Base-by-base conservation (phyloP, 2,888 invertebrate genomes). In the Ichneumoninae sp. region DNA sequence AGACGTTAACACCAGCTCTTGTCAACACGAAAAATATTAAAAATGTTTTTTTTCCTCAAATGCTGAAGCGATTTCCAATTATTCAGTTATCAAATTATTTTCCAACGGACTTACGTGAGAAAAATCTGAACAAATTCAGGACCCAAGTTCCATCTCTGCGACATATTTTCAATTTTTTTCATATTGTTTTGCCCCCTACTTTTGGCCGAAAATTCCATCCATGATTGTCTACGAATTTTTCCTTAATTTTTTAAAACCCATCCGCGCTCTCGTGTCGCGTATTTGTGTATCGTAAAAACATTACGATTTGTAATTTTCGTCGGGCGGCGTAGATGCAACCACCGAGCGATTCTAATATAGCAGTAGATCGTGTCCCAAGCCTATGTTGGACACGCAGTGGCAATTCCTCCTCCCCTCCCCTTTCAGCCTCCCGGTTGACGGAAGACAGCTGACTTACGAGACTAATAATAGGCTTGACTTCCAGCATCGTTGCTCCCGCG, bases 371-470 rank as follows among this genome's bases (percentile, higher is more conserved):
- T 57, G 79, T 68, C 50, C 47, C n/a, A 26, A 47, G 19, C 19
- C 4, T 10, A 70, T 65, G 47, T 52, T 68, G 47, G 74, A 65
- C 70, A 36, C 60, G 76, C 40, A 76, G 70, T 40, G 62, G 40
- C 74, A 40, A 80, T 62, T 84, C 80, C 69, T 33, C 30, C 66
- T 7, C 36, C 7, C 36, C 36, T 6, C 36, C 2, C 40, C 40
- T 40, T 40, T 40, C 10, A 40, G 10, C 40, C 57, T 62, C 13
- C 77, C 72, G 78, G 83, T 86, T 86, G 80, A 86, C 86, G 82
- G 82, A 84, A 82, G 82, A 84, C 84, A 86, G 84, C 82, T 82
- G 80, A 84, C 82, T 82, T 70, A 84, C 70, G 78, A 78, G 68
- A 62, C 82, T 86, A 86, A 84, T 86, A 86, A 84, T 86, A 86